These are phyloP conservation scores for Pyxicephalus adspersus DNA, from an alignment of 2,113 vertebrate species.

Conservation along the genomic window DNA sequence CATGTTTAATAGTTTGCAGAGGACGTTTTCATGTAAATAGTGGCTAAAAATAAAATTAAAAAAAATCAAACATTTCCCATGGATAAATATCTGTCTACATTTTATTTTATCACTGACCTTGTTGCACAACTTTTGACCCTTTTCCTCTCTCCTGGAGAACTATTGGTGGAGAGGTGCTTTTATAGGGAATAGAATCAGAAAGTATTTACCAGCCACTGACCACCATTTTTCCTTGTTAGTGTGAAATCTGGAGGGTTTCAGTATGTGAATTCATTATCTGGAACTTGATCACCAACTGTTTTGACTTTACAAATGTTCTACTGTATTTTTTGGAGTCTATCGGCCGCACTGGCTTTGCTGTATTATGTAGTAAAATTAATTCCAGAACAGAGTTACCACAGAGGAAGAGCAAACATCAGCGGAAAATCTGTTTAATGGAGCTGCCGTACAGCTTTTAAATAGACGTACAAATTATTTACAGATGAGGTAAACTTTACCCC, in stretches of 20 bases:
- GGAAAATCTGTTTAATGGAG: neutral
- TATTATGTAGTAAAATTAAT: neutral
- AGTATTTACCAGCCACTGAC: neutral
- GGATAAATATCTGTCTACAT: too few species aligned
- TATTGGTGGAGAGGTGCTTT: constrained; percentile 4
- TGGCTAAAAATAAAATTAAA: too few species aligned
- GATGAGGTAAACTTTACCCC: neutral
- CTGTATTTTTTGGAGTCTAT: constrained; percentile 8
- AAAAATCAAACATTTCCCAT: too few species aligned
- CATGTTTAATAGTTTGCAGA: too few species aligned
- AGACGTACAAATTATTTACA: constrained; percentile 11
- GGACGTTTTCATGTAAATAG: too few species aligned
- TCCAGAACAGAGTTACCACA: neutral
- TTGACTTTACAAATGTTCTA: constrained; percentile 3
- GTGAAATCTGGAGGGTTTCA: neutral
- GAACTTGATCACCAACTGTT: constrained; percentile 16
- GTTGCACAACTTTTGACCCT: too few species aligned
- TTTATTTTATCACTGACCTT: too few species aligned
- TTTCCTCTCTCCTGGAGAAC: neutral
- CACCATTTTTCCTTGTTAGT: constrained; percentile 9
- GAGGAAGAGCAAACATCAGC: neutral
- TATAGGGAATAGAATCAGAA: constrained; percentile 20
- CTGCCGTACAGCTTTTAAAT: neutral
- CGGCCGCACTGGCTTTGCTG: neutral
- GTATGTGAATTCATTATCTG: constrained; percentile 8